A percentile compares a stretch with the other conserved stretches of the same genome.
These are phyloP conservation scores for Heteractis magnifica DNA, from an alignment of 92 coral and sea anemone genomes.

Conservation along the genomic window DNA sequence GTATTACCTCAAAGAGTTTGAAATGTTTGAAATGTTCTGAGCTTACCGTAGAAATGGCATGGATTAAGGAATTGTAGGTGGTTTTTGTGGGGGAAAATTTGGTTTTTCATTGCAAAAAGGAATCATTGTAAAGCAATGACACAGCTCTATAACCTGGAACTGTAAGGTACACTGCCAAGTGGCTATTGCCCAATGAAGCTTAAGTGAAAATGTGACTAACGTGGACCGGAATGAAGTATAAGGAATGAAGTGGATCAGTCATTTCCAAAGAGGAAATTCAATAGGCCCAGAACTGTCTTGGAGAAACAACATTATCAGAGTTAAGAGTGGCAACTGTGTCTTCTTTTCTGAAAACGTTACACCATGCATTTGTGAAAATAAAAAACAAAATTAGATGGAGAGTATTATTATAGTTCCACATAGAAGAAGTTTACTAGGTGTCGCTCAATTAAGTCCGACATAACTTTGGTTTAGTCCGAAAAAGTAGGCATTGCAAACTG, in stretches of 20 bases:
- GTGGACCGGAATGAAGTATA: not conserved
- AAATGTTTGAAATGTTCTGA: slow-evolving; percentile 17
- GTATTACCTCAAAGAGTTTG: slow-evolving; percentile 15
- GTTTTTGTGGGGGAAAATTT: not conserved
- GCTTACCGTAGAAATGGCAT: slow-evolving; percentile 1
- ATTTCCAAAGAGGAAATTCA: not conserved
- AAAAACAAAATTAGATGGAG: no score
- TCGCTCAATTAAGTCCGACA: no score
- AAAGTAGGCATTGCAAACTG: not conserved
- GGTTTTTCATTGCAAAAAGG: not conserved
- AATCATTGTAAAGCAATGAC: not conserved
- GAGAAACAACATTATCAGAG: not conserved
- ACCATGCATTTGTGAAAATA: no score
- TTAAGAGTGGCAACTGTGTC: no score
- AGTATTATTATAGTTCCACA: no score
- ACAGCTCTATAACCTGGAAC: not conserved
- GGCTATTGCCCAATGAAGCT: not conserved
- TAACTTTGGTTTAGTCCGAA: not conserved
- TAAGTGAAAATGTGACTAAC: not conserved
- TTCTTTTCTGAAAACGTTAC: no score
- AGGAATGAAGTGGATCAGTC: not conserved
- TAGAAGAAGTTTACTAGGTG: no score
- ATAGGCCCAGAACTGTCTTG: not conserved
- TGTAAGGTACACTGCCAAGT: not conserved
- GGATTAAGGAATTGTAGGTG: not conserved